Conservation (phyloP, 1,140 invertebrate species). For the Hestina assimilis region DNA sequence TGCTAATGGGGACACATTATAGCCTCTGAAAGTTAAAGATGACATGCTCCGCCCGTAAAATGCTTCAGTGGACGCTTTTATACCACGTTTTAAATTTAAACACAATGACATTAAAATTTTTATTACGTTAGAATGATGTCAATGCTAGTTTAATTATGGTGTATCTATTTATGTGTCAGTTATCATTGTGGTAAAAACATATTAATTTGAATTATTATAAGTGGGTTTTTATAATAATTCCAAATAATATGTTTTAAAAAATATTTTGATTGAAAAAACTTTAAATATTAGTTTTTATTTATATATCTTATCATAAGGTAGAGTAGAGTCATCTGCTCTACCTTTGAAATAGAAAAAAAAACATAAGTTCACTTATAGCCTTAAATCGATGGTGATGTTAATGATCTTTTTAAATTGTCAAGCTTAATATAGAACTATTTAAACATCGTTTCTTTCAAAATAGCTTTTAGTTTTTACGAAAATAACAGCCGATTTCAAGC, state of each 20-base stretch:
- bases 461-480: no score
- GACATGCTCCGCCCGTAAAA: slow-evolving; percentile 28
- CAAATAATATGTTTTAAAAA: no score
- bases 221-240: neutral
- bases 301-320: no score
- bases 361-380: no score
- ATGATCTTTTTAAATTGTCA: no score
- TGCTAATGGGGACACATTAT: slow-evolving; percentile 62
- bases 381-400: no score
- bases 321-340: no score
- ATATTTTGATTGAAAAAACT: neutral
- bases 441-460: no score
- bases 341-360: no score
- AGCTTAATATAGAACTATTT: no score
- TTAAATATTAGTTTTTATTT: neutral
- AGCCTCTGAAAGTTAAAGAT: slow-evolving; percentile 48
- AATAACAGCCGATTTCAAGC: no score
- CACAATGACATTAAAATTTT: neutral
- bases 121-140: neutral
- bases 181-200: neutral
- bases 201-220: neutral
- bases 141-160: neutral
- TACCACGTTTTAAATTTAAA: neutral
- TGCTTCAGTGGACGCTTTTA: slow-evolving; percentile 11
- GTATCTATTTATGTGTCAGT: neutral